phyloP scores from a whole-genome alignment of 2,888 invertebrate species.

The Flexamia atlantica region DNA sequence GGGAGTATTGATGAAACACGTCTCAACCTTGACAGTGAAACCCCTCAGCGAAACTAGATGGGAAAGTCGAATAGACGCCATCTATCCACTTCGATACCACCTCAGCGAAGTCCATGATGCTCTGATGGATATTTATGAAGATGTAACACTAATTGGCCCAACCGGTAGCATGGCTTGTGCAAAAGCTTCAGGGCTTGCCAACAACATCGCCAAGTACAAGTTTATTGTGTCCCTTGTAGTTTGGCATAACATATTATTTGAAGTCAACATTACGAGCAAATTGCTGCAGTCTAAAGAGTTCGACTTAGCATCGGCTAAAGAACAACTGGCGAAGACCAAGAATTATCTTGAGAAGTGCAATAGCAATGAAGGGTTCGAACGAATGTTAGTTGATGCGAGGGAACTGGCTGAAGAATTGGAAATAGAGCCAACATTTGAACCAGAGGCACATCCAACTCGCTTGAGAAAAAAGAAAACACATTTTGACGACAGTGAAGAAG shows the following conservation, averaged over 20 bases:
- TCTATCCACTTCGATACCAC: too few species aligned
- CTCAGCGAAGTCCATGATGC: slow-evolving; percentile 4
- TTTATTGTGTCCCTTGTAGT: slow-evolving; percentile 11
- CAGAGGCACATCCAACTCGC: neutral
- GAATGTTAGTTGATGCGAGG: neutral
- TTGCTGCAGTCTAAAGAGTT: neutral
- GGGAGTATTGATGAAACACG: neutral
- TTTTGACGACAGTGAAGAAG: too few species aligned
- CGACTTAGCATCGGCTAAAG: neutral
- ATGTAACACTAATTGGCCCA: neutral
- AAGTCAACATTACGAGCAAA: neutral
- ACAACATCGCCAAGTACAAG: neutral
- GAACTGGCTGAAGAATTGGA: slow-evolving; percentile 14
- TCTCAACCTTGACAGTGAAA: slow-evolving; percentile 24
- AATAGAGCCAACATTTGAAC: neutral
- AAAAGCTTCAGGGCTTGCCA: neutral
- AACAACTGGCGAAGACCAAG: neutral
- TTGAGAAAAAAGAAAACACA: slow-evolving; percentile 16
- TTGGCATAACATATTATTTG: slow-evolving; percentile 24
- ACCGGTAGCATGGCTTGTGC: too few species aligned
- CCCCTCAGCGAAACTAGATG: slow-evolving; percentile 10
- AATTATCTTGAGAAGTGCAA: neutral
- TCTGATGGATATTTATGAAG: neutral
- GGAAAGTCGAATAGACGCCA: too few species aligned
- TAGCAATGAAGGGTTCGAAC: neutral